Base-by-base conservation (phyloP, 2,113 vertebrate species). In the Cryptomyrus ogoouensis region DNA sequence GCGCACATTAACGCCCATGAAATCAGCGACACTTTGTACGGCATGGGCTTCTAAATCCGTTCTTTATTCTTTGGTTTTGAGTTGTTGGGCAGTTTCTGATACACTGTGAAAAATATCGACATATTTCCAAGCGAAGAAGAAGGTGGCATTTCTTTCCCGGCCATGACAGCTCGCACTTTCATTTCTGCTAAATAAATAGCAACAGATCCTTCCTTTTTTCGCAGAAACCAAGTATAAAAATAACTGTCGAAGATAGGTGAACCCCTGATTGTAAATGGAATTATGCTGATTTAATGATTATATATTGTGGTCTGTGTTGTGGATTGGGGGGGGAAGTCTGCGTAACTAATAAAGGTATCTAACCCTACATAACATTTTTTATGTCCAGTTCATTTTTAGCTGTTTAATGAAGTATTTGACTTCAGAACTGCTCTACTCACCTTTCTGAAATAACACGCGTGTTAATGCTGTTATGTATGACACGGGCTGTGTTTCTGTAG, bases 111-210 rank as follows among this genome's bases (percentile, higher is more conserved):
- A 42, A 39, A 19, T 19, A 80, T 80, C 31, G 35, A 39, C 74
- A 77, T 77, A 39, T 39, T 15, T 35, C 31, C 66, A 74, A 35
- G 66, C n/a, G 3, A 39, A 12, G 70, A 74, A 13, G 35, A n/a
- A 17, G 70, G 70, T 19, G 35, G 35, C 27, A 17, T 19, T 77
- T 77, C 74, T 19, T 39, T 52, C 47, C 50, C 42, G 27, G 9
- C 31, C 50, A 15, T n/a, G 12, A 21, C 47, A 21, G 50, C 49
- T 52, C 50, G 21, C 17, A 31, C 85, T 87, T 87, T 87, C 85
- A 53, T 87, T 87, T 87, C 85, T 53, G 85, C 85, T 56, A 87
- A 87, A 87, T 80, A 42, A 53, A 87, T 56, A 87, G 50, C 47
- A 42, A 53, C 13, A 87, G 85, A 17, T 87, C 49, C 85, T 87